Evolutionary conservation across 2,888 invertebrate genomes (phyloP), one percentile per base, ranked within the genome.

Genomic region (Protophormia terraenovae): DNA sequence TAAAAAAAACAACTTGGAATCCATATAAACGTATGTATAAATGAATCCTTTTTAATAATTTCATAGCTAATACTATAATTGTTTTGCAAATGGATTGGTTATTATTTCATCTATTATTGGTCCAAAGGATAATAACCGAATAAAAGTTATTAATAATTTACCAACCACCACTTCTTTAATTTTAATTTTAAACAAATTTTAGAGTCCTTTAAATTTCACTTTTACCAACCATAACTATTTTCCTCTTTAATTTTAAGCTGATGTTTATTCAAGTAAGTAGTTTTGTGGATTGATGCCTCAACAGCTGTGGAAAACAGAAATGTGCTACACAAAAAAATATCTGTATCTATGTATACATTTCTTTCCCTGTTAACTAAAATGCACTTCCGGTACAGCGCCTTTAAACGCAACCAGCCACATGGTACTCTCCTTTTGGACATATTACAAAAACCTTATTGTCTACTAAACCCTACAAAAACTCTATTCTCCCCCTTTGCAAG

Each of bases 351-450:
- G 19, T 35, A 35, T 45, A n/a, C 6, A n/a, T 8, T 60, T 38
- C 41, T 24, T 38, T 41, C 50, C 64, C 64, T 66, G 75, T 82
- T 85, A 85, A 85, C 64, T 75, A 79, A 85, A 85, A 85, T 85
- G 82, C 79, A 85, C 64, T 82, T 85, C 78, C 82, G 85, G 41
- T 75, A 82, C 82, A 72, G 55, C 82, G 82, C 85, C 85, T 76
- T 78, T 71, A 41, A 73, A 75, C 64, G 62, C 69, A 67, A 5
- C 67, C 67, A 81, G 45, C 66, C 47, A 55, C 22, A 38, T 24
- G 4, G 64, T 32, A 38, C 3, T 64, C 1, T 27, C 29, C 62
- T n/a, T 79, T 79, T 50, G 55, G 3, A 19, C 50, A 29, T 22
- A 73, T 29, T 62, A 35, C 32, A 32, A 16, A n/a, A 76, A 71